Base-by-base conservation (phyloP, 37 sponge, comb jelly and placozoan species). In the Ianthella basta region DNA sequence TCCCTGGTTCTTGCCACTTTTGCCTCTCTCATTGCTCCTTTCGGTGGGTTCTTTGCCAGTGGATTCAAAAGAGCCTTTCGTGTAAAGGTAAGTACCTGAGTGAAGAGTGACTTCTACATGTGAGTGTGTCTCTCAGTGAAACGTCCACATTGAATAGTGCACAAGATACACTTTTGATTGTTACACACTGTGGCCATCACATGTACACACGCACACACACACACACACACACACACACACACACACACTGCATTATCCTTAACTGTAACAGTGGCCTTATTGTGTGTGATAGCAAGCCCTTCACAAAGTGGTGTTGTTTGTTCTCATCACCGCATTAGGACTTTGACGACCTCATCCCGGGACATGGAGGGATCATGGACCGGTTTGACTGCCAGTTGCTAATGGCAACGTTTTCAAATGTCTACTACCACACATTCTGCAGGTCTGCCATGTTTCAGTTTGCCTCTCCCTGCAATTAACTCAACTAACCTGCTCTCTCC, bases 41-140 rank as follows among this genome's bases (percentile, higher is more conserved):
- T 98, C 84, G 99, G 99, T 23, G 99, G 99, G 30, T 98, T 98
- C 94, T 96, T 98, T 89, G 99, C 99, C 39, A 95, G 95, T 35
- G 99, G 99, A 19, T 96, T 98, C 86, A 98, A 98, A 60, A 83
- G 99, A 60, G 99, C 99, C 15, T 98, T 98, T 74, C 83, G 92
- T 69, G 44, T 98, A 39, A 98, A 98, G 88, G 96, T 96, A 64
- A 37, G 63, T 1, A 21, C 3, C 4, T 55, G 8, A 24, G 40
- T 24, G 20, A 24, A 5, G 19, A 50, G 55, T 41, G 24, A 39
- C 55, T 13, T 25, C 23, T 54, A 79, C 80, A 44, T 54, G 25
- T 32, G 14, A 20, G n/a, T n/a, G n/a, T 12, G 3, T 21, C 35
- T 15, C 35, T 37, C 35, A 5, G 6, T 37, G 36, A 29, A 21